Evolutionary conservation across 2,797 vertebrate species (phyloP).

Genomic region (Onychomys arenicola): DNA sequence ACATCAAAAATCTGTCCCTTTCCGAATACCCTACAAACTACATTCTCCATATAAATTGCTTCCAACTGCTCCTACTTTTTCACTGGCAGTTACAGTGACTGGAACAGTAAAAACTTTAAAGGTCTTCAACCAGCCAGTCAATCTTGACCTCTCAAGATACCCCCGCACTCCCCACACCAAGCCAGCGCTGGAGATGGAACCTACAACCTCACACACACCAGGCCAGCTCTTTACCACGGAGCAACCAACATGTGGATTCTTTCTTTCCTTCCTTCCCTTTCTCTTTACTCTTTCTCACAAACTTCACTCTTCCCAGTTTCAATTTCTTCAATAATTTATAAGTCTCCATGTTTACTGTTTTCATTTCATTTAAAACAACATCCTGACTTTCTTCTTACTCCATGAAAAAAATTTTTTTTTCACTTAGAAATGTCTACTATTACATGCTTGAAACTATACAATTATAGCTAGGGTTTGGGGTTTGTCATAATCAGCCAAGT

Average conservation of each 20-base stretch:
- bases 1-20: not conserved
- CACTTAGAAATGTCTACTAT: conserved; percentile 15
- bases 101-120: not conserved
- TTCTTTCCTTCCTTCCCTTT: not conserved
- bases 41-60: not conserved
- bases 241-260: too few relatives aligned
- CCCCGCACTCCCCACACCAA: not conserved
- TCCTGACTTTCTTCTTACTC: conserved; percentile 15
- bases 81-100: not conserved
- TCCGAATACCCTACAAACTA: not conserved
- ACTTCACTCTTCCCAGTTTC: not conserved
- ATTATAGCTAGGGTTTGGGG: conserved; percentile 36
- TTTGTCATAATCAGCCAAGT: conserved; percentile 11
- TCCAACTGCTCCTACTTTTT: not conserved
- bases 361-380: conserved; percentile 58
- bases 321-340: conserved; percentile 49
- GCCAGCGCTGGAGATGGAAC: not conserved
- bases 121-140: not conserved
- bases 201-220: too few relatives aligned
- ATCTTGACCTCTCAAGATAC: not conserved
- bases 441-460: conserved; percentile 9
- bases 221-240: too few relatives aligned
- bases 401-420: not conserved
- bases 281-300: not conserved
- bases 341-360: not conserved